A percentile compares a stretch with the other conserved stretches of the same genome.
Evolutionary conservation across 2,888 invertebrate genomes (phyloP).

Genomic region (Amiota communis): DNA sequence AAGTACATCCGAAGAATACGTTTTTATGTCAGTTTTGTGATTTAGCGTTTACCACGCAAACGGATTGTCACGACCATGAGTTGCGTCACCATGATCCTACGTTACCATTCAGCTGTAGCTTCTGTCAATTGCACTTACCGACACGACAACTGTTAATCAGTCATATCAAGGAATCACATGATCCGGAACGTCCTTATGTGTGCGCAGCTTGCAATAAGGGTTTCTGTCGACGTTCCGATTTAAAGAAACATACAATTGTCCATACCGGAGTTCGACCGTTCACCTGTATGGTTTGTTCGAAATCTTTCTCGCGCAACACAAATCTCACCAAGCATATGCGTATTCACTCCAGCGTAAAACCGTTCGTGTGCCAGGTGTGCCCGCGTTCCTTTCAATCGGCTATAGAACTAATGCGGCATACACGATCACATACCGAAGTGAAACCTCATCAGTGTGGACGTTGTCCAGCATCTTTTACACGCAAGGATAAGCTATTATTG

Average conservation of each 20-base stretch:
- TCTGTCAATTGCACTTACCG: slow-evolving; percentile 61
- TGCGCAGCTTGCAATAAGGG: slow-evolving; percentile 81
- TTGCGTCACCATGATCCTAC: slow-evolving; percentile 76
- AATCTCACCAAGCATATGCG: slow-evolving; percentile 84
- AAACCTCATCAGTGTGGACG: slow-evolving; percentile 80
- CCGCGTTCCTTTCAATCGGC: slow-evolving; percentile 83
- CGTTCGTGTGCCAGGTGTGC: slow-evolving; percentile 82
- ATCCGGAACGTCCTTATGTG: slow-evolving; percentile 81
- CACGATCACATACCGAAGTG: slow-evolving; percentile 79
- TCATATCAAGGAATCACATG: slow-evolving; percentile 80
- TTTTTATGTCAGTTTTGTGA: slow-evolving; percentile 83
- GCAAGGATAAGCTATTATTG: slow-evolving; percentile 80
- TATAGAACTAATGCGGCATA: slow-evolving; percentile 80
- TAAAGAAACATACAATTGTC: slow-evolving; percentile 83
- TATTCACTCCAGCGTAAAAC: slow-evolving; percentile 82
- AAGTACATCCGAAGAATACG: slow-evolving; percentile 74
- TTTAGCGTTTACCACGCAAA: slow-evolving; percentile 80
- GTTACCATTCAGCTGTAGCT: slow-evolving; percentile 68
- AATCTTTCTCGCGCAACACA: slow-evolving; percentile 85
- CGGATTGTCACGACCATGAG: slow-evolving; percentile 80
- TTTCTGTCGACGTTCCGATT: slow-evolving; percentile 81
- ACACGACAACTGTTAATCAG: slow-evolving; percentile 73
- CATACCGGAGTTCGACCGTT: slow-evolving; percentile 85
- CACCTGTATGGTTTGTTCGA: slow-evolving; percentile 81
- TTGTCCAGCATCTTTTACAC: slow-evolving; percentile 80